A percentile compares a stretch with the other conserved stretches of the same genome.
These are phyloP conservation scores for Danaus melanippus DNA, from an alignment of 1,140 invertebrate genomes.

Conservation along the genomic window DNA sequence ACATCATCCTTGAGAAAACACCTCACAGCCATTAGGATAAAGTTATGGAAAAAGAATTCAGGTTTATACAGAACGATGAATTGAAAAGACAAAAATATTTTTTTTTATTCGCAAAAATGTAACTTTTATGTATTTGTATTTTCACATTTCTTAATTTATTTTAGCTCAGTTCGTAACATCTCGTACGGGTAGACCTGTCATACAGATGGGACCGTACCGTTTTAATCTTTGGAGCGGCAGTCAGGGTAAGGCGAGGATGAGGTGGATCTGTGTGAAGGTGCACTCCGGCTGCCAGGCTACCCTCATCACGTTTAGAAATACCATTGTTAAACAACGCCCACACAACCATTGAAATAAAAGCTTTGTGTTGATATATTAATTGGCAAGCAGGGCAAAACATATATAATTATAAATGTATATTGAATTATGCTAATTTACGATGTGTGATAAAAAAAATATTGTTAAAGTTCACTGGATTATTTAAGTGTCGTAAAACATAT, in stretches of 20 bases:
- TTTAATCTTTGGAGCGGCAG: conserved; percentile 27
- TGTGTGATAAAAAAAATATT: too few relatives aligned
- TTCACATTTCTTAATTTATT: conserved; percentile 5
- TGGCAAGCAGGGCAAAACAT: too few relatives aligned
- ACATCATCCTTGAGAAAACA: background rate
- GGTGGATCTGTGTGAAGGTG: conserved; percentile 28
- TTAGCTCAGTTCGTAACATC: conserved; percentile 14
- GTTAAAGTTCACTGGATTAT: too few relatives aligned
- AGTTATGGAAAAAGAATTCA: too few relatives aligned
- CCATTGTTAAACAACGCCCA: conserved; percentile 27
- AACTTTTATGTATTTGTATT: background rate
- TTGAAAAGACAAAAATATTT: background rate
- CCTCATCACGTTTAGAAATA: conserved; percentile 26
- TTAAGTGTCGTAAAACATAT: too few relatives aligned
- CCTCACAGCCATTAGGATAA: conserved; percentile 11
- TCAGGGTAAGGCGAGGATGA: conserved; percentile 13
- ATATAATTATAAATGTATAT: too few relatives aligned
- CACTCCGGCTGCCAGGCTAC: conserved; percentile 26
- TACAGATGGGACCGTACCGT: conserved; percentile 23
- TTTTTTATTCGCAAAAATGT: background rate
- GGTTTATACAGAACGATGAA: too few relatives aligned
- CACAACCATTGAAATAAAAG: conserved; percentile 31
- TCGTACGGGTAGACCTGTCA: conserved; percentile 25
- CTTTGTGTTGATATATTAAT: too few relatives aligned
- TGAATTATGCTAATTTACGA: too few relatives aligned